A percentile compares a stretch with the other conserved stretches of the same genome.
These are phyloP conservation scores for Epistrophella euchroma DNA, from an alignment of 2,888 invertebrate species.

Conservation along the genomic window DNA sequence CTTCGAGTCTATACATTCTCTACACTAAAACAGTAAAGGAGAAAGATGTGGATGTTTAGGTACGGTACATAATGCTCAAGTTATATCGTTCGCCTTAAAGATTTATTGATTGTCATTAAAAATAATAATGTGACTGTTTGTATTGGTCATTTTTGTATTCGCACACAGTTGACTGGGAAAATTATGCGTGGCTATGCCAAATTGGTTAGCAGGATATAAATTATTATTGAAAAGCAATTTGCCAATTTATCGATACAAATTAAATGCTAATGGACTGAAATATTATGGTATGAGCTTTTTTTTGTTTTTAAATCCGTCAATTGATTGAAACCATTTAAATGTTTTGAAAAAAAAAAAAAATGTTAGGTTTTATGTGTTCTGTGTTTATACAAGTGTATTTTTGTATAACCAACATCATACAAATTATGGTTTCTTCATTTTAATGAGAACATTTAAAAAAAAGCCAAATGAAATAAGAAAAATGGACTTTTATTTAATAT, in stretches of 20 bases:
- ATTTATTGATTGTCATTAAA: constrained; percentile 66
- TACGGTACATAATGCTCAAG: not conserved
- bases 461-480: no score
- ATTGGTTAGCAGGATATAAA: constrained; percentile 37
- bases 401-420: no score
- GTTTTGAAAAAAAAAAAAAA: not conserved
- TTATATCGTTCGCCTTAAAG: constrained; percentile 8
- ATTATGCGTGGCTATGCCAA: constrained; percentile 37
- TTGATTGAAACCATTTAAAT: constrained; percentile 2
- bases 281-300: not conserved
- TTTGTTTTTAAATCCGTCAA: not conserved
- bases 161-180: constrained; percentile 15
- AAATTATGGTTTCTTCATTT: no score
- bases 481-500: no score
- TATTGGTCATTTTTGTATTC: constrained; percentile 46
- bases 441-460: no score
- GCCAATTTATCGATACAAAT: constrained; percentile 28
- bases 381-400: no score
- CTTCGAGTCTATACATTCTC: no score
- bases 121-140: constrained; percentile 52
- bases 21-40: no score
- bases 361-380: not conserved
- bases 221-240: constrained; percentile 30
- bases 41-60: no score
- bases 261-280: constrained; percentile 39